Evolutionary conservation across 2,888 invertebrate genomes (phyloP).

Genomic region (Tiphia femorata): DNA sequence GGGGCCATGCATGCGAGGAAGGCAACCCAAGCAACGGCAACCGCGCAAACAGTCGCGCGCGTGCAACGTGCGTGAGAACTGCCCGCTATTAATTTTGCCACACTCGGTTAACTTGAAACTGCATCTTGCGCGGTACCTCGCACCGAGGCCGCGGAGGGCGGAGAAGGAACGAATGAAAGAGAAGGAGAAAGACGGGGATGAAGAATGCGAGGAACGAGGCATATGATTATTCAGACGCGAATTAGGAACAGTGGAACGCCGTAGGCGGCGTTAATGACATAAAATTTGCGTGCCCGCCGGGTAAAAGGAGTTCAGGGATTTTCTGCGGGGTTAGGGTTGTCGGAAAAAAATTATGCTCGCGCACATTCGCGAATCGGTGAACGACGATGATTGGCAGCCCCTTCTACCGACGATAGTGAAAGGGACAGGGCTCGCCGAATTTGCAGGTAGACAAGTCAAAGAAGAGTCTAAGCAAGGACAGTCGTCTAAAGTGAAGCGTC

Average conservation of each 20-base stretch:
- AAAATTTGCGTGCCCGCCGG: neutral
- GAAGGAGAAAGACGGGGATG: neutral
- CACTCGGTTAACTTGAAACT: constrained; percentile 20
- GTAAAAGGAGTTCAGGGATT: no score
- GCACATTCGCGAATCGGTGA: no score
- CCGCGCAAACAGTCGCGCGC: neutral
- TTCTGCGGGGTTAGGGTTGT: constrained; percentile 6
- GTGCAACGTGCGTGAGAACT: constrained; percentile 5
- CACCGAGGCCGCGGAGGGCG: constrained; percentile 3
- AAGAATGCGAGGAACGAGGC: neutral
- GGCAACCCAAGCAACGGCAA: neutral
- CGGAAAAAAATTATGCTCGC: no score
- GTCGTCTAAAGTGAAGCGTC: no score
- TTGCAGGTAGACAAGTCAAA: no score
- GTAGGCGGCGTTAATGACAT: constrained; percentile 1
- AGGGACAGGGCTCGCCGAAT: no score
- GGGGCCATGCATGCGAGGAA: neutral
- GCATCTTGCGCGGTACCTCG: constrained; percentile 2
- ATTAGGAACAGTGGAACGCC: neutral
- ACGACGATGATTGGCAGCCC: no score
- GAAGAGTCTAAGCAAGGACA: no score
- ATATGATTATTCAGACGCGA: neutral
- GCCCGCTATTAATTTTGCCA: constrained; percentile 11
- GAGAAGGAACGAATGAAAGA: neutral
- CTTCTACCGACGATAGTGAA: no score